Percentiles rank a stretch among this genome's conserved stretches.
Evolutionary conservation across 2,888 invertebrate species (phyloP).

Genomic region (Julus scandinavius): DNA sequence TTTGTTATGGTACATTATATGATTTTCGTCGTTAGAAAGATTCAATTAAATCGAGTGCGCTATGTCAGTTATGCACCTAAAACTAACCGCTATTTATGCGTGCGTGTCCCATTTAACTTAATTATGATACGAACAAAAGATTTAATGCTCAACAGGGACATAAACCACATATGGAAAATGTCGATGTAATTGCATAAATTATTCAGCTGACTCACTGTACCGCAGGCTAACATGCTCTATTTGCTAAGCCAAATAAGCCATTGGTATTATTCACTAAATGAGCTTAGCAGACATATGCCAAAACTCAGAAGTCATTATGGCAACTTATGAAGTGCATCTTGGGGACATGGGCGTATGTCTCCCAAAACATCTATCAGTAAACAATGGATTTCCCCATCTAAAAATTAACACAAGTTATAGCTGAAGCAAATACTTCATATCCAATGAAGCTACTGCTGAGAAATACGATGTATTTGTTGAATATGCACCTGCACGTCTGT

Average conservation of each 20-base stretch:
- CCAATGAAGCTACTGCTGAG: no score
- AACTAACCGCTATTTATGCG: neutral
- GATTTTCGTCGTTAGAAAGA: neutral
- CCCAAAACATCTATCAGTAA: neutral
- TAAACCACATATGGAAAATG: neutral
- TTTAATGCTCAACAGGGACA: neutral
- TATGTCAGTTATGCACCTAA: conserved; percentile 1
- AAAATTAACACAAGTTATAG: no score
- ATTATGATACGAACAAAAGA: conserved; percentile 18
- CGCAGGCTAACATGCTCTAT: neutral
- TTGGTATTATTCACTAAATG: no score
- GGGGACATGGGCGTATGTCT: neutral
- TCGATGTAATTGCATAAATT: conserved; percentile 11
- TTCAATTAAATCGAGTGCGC: neutral
- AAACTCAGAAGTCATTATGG: neutral
- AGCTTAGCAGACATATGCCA: neutral
- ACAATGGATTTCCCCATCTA: neutral
- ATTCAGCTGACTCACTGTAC: neutral
- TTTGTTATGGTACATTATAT: no score
- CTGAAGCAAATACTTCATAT: no score
- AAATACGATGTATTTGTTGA: no score
- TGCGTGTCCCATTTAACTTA: conserved; percentile 11
- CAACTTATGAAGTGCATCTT: neutral
- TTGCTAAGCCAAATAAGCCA: neutral
- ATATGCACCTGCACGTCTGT: no score